Evolutionary conservation across 2,888 invertebrate genomes (phyloP).

Genomic region (Diadegma fenestrale): DNA sequence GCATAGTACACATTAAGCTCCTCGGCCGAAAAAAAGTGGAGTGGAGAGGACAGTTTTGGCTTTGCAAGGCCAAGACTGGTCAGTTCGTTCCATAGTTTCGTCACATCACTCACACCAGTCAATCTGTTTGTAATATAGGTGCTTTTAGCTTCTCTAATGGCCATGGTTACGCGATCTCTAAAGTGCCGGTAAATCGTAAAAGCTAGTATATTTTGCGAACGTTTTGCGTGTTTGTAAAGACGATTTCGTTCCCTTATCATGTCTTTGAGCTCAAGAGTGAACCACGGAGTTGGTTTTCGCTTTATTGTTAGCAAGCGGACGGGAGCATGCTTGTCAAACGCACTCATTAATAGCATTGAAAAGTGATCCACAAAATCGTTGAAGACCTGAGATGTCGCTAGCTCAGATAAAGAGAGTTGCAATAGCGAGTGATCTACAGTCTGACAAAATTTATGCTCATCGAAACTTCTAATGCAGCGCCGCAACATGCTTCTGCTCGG

Average conservation of each 20-base stretch:
- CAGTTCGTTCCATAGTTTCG: no score
- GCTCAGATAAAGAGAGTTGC: no score
- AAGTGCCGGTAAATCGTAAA: neutral
- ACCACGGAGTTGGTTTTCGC: slow-evolving; percentile 5
- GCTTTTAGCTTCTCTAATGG: neutral
- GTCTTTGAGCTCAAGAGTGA: neutral
- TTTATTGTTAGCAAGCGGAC: neutral
- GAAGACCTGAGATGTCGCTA: no score
- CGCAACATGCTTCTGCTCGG: no score
- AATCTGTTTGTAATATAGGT: neutral
- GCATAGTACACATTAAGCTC: neutral
- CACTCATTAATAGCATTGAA: no score
- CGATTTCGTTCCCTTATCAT: neutral
- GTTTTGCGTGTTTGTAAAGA: neutral
- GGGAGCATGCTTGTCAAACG: neutral
- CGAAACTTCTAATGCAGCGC: neutral
- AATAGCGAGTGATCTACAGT: no score
- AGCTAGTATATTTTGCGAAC: neutral
- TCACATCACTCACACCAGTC: neutral
- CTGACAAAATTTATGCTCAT: no score
- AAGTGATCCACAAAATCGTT: neutral
- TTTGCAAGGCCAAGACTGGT: no score
- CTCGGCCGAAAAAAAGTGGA: neutral
- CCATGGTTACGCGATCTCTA: neutral
- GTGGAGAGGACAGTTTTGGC: neutral